Percentiles rank a stretch among this genome's conserved stretches.
Conservation (phyloP, 2,113 vertebrate species). For the Phalacrocorax pelagicus region DNA sequence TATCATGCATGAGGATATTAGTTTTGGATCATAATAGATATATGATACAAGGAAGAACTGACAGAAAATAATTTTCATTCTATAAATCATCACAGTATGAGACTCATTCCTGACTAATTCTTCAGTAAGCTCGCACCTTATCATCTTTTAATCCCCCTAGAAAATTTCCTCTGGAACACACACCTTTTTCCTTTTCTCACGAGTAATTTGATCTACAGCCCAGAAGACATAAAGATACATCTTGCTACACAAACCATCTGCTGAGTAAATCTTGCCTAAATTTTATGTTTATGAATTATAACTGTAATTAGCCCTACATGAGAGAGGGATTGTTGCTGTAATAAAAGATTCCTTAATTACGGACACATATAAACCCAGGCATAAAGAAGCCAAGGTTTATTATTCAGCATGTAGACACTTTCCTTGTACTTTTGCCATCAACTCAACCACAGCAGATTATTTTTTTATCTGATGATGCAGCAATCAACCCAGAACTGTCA, state of each 20-base stretch:
- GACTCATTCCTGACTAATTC: slow-evolving; percentile 51
- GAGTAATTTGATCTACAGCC: neutral
- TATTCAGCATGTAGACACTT: slow-evolving; percentile 19
- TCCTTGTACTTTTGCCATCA: slow-evolving; percentile 30
- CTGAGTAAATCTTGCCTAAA: slow-evolving; percentile 12
- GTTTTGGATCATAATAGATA: neutral
- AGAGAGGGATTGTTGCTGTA: slow-evolving; percentile 19
- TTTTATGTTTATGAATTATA: slow-evolving; percentile 33
- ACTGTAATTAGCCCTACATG: slow-evolving; percentile 40
- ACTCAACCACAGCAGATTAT: slow-evolving; percentile 12
- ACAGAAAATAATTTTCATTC: neutral
- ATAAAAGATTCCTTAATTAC: slow-evolving; percentile 16
- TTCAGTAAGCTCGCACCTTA: neutral
- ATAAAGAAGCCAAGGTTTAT: slow-evolving; percentile 9
- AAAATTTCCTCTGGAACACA: neutral
- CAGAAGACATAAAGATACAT: neutral
- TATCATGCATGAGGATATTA: neutral
- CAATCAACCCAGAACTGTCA: slow-evolving; percentile 36
- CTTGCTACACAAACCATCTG: neutral
- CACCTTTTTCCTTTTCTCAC: neutral
- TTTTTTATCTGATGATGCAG: slow-evolving; percentile 44
- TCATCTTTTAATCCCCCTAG: neutral
- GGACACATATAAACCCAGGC: neutral
- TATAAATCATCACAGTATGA: neutral
- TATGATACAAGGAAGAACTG: neutral